A percentile compares a stretch with the other conserved stretches of the same genome.
These are phyloP conservation scores for Galaxias olidus DNA, from an alignment of 2,797 vertebrate species.

Conservation along the genomic window DNA sequence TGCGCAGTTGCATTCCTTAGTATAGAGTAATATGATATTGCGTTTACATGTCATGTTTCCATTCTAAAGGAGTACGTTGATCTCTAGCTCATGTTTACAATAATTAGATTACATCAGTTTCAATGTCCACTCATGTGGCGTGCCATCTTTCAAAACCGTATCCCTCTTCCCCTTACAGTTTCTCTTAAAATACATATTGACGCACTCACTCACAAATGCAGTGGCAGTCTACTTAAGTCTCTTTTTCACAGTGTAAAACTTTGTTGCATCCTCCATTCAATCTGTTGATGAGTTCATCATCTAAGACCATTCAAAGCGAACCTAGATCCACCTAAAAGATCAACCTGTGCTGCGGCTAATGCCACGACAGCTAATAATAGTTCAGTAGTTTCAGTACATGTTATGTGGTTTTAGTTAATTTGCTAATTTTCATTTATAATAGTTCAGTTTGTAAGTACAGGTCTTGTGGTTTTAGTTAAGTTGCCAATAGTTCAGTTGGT, in stretches of 20 bases:
- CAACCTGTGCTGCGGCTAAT: too few relatives aligned
- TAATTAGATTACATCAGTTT: constrained; percentile 69
- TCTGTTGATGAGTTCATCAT: too few relatives aligned
- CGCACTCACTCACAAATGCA: constrained; percentile 18
- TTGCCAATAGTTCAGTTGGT: too few relatives aligned
- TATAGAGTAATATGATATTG: constrained; percentile 85
- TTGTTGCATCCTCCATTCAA: not conserved
- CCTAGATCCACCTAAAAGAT: too few relatives aligned
- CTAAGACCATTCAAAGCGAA: too few relatives aligned
- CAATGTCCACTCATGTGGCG: constrained; percentile 61
- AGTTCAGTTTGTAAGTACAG: too few relatives aligned
- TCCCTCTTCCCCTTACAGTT: constrained; percentile 24
- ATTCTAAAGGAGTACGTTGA: constrained; percentile 83
- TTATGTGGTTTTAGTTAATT: too few relatives aligned
- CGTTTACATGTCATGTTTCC: constrained; percentile 83
- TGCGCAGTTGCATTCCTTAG: constrained; percentile 86
- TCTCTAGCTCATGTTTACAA: constrained; percentile 72
- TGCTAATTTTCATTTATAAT: too few relatives aligned
- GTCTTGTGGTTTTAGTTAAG: too few relatives aligned
- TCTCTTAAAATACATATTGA: constrained; percentile 30
- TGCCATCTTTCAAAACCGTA: constrained; percentile 42
- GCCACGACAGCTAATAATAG: too few relatives aligned
- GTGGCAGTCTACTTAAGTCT: not conserved
- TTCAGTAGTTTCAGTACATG: too few relatives aligned
- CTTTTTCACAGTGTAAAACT: not conserved